Base-by-base conservation (phyloP, 2,888 invertebrate genomes). In the Hypena proboscidalis region DNA sequence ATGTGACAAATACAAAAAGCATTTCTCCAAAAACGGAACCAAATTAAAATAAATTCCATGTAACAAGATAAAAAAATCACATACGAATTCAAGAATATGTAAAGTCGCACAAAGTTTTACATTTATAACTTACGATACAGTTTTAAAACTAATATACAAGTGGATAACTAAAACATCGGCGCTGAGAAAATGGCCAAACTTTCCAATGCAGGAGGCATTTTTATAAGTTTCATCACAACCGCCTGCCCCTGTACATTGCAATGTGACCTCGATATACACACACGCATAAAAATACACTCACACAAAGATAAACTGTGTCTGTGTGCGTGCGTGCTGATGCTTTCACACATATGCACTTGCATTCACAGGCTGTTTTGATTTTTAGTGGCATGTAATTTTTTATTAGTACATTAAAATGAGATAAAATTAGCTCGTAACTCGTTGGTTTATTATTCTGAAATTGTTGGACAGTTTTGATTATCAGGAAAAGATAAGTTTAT, bases 201-300 rank as follows among this genome's bases (percentile, higher is more conserved):
- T 83, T 81, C 83, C 79, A 78, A 78, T 71, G 63, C 59, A 58
- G 61, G 60, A 59, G 69, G 55, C 67, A 69, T 63, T 75, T 78
- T 73, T 65, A 62, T 54, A 53, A 43, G 72, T 82, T 82, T 80
- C 81, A 78, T 81, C 81, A 82, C 80, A 65, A 43, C 46, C 59
- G 62, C 73, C 66, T 69, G 64, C 67, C 57, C 68, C 62, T 73
- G 80, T 79, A 70, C 81, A 60, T 58, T 75, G 81, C 80, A 80
- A 70, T 72, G 72, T 89, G 90, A 90, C 90, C 90, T 83, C 89
- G 82, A 80, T 88, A 81, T 77, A 59, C 79, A 73, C 81, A 81
- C 76, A 62, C 34, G 46, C 73, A 58, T 32, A 33, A 59, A 59
- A 47, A 60, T 64, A 52, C 48, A 51, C 70, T 48, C 71, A 70